These are phyloP conservation scores for Cephus runcator DNA, from an alignment of 2,888 invertebrate genomes.

Conservation along the genomic window DNA sequence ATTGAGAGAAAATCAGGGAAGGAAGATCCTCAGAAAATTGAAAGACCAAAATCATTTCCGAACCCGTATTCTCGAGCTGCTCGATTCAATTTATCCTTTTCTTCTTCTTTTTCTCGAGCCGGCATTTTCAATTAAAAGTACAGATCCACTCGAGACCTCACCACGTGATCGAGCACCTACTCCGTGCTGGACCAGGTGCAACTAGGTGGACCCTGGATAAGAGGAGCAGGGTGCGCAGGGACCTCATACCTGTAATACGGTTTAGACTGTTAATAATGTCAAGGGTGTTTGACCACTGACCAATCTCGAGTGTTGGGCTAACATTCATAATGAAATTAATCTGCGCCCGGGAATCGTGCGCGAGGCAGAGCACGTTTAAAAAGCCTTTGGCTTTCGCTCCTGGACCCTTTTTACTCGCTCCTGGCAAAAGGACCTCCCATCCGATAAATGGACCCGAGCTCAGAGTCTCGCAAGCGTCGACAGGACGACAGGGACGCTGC, in stretches of 20 bases:
- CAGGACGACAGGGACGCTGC: not conserved
- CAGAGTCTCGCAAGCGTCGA: not conserved
- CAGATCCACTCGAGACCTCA: not conserved
- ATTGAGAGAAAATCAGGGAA: slow-evolving; percentile 16
- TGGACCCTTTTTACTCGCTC: slow-evolving; percentile 21
- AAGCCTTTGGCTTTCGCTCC: slow-evolving; percentile 37
- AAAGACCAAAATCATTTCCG: not conserved
- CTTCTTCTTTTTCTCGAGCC: slow-evolving; percentile 16
- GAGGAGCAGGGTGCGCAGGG: not conserved
- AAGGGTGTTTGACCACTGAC: slow-evolving; percentile 59
- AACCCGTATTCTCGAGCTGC: not conserved
- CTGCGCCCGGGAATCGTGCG: slow-evolving; percentile 38
- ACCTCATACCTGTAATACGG: slow-evolving; percentile 28
- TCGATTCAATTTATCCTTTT: slow-evolving; percentile 14
- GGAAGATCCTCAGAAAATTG: slow-evolving; percentile 4
- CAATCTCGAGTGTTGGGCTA: slow-evolving; percentile 64
- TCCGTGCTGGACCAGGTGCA: not conserved
- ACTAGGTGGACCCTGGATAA: not conserved
- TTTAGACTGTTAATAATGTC: slow-evolving; percentile 56
- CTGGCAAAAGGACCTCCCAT: not conserved
- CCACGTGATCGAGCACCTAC: not conserved
- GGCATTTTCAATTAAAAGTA: not conserved
- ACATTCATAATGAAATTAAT: slow-evolving; percentile 66
- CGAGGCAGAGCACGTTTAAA: slow-evolving; percentile 44
- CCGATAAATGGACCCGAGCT: not conserved